A percentile compares a stretch with the other conserved stretches of the same genome.
Evolutionary conservation across 2,888 invertebrate species (phyloP).

Genomic region (Branchipolynoe longqiensis): DNA sequence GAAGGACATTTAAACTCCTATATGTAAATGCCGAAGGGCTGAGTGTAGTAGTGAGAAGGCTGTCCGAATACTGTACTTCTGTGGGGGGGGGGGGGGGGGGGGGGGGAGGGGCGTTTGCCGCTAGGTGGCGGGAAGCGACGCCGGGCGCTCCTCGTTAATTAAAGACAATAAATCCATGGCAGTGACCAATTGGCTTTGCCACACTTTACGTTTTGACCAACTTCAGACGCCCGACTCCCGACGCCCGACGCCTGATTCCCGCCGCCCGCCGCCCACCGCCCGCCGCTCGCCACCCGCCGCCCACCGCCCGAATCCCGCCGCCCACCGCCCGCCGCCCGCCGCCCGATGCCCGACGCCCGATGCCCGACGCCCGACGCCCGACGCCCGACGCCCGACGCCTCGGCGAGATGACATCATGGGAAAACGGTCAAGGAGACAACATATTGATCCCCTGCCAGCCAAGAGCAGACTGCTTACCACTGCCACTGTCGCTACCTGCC

Average conservation of each 20-base stretch:
- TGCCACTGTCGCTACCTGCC: neutral
- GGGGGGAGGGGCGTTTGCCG: neutral
- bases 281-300: neutral
- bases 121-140: no score
- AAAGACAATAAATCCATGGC: slow-evolving; percentile 40
- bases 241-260: neutral
- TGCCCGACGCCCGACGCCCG: neutral
- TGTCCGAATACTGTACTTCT: neutral
- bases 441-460: slow-evolving; percentile 26
- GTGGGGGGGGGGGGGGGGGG: no score
- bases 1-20: no score
- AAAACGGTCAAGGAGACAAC: slow-evolving; percentile 36
- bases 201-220: neutral
- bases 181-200: slow-evolving; percentile 8
- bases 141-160: neutral
- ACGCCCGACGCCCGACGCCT: neutral
- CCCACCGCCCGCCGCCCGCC: neutral
- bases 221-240: neutral
- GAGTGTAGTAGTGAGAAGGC: no score
- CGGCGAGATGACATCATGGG: slow-evolving; percentile 46
- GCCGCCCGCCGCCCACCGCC: neutral
- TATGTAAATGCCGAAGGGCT: no score
- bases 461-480: neutral
- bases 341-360: neutral
- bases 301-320: neutral